Base-by-base conservation (phyloP, 2,888 invertebrate species). In the Argyra leucocephala region DNA sequence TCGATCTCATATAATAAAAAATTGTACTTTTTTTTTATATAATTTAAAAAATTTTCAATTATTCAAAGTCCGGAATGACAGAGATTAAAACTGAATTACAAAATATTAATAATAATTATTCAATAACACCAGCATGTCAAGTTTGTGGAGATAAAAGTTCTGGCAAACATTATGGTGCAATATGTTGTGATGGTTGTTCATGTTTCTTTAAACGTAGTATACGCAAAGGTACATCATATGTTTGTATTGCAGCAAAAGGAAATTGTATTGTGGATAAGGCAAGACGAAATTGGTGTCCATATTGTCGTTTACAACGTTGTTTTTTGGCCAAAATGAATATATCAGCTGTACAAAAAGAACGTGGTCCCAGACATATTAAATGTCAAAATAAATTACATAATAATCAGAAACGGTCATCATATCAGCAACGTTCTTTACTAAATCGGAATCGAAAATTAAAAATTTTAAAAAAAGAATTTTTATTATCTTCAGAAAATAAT, bases 181-280 rank as follows among this genome's bases (percentile, higher is more conserved):
- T 85, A 76, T 90, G 90, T 73, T 93, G 93, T 76, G 93, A 93
- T 74, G 93, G 93, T 0, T 93, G 93, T 75, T 90, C 91, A 63
- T 93, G 93, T 73, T 93, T 93, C 78, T 93, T 93, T 80, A 93
- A 93, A 76, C 82, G 93, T 70, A 90, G 89, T 69, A 86, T 93
- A 61, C 82, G 93, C 61, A 86, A 86, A 68, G 86, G 86, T 60
- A 87, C 87, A 63, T 77, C 84, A 22, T 93, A 91, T 75, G 84
- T 86, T 26, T 93, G 93, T 76, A 91, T 91, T 70, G 88, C 89
- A 67, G 89, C 88, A 1, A 87, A 85, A 67, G 88, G 88, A 18
- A 82, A 82, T 66, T 93, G 93, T 74, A 79, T 86, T 0, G 83
- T 93, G 63, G 92, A 93, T 78, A 91, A 91, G 79, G 86, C 89